Conservation (phyloP, 1,140 invertebrate species). For the Papilio glaucus region DNA sequence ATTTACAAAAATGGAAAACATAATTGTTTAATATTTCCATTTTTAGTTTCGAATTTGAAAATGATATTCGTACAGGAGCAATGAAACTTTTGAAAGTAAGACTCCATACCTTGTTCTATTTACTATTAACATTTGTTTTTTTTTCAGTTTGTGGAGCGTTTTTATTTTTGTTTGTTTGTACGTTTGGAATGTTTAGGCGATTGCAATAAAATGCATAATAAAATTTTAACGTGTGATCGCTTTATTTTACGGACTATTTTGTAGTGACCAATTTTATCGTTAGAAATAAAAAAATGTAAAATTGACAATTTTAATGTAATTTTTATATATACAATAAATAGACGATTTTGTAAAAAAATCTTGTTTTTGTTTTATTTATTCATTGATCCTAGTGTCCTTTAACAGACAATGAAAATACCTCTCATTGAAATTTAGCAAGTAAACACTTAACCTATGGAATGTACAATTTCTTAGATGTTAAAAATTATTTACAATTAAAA, state of each 20-base stretch:
- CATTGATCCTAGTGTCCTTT: constrained; percentile 36
- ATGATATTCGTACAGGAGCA: background rate
- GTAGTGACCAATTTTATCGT: constrained; percentile 82
- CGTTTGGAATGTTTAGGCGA: constrained; percentile 58
- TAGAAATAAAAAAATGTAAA: constrained; percentile 78
- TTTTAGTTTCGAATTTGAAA: constrained; percentile 18
- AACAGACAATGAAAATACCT: constrained; percentile 42
- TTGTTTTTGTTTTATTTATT: constrained; percentile 63
- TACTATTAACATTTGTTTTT: constrained; percentile 7
- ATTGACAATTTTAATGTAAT: constrained; percentile 83
- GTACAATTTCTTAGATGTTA: constrained; percentile 33
- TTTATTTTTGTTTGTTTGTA: constrained; percentile 24
- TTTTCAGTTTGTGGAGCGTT: constrained; percentile 20
- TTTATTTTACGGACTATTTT: constrained; percentile 80
- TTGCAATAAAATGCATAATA: constrained; percentile 66
- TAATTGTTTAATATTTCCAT: background rate
- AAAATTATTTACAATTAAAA: constrained; percentile 66
- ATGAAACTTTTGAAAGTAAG: background rate
- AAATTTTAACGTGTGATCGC: constrained; percentile 73
- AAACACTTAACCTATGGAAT: constrained; percentile 36
- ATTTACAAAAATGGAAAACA: background rate
- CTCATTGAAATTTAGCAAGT: constrained; percentile 34
- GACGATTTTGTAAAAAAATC: constrained; percentile 78
- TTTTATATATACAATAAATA: constrained; percentile 84
- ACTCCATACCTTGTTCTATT: constrained; percentile 26